phyloP scores from a whole-genome alignment of 2,797 vertebrate genomes.

The Hippocampus kuda region DNA sequence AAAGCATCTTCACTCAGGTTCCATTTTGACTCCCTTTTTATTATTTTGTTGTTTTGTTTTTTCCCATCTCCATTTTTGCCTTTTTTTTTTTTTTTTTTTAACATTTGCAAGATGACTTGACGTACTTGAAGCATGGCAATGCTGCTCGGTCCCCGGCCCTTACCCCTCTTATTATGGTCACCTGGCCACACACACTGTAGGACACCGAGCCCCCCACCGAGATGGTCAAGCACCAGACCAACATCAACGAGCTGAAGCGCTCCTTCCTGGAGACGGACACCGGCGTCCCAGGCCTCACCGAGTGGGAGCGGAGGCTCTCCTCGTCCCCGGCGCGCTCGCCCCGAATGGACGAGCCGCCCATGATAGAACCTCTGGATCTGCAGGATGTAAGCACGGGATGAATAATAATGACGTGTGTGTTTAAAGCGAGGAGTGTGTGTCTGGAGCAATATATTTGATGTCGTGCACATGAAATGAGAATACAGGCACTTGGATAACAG shows the following conservation, averaged over 20 bases:
- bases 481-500: not conserved
- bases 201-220: constrained; percentile 78
- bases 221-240: constrained; percentile 85
- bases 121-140: constrained; percentile 46
- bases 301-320: constrained; percentile 92
- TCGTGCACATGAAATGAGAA: not conserved
- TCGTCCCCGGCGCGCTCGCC: constrained; percentile 74
- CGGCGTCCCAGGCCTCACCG: constrained; percentile 67
- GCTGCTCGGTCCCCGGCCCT: constrained; percentile 12
- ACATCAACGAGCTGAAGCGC: constrained; percentile 92
- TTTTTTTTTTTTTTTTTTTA: constrained; percentile 1
- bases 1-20: not conserved
- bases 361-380: constrained; percentile 84
- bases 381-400: constrained; percentile 78
- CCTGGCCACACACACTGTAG: constrained; percentile 55
- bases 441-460: not conserved
- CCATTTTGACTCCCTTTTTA: not conserved
- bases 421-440: constrained; percentile 21
- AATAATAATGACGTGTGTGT: constrained; percentile 18
- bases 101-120: constrained; percentile 35
- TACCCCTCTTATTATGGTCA: constrained; percentile 52
- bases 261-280: constrained; percentile 85
- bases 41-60: not conserved
- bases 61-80: not conserved
- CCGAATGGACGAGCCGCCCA: constrained; percentile 72